Conservation (phyloP, 2,113 vertebrate species). For the Acanthochromis polyacanthus region DNA sequence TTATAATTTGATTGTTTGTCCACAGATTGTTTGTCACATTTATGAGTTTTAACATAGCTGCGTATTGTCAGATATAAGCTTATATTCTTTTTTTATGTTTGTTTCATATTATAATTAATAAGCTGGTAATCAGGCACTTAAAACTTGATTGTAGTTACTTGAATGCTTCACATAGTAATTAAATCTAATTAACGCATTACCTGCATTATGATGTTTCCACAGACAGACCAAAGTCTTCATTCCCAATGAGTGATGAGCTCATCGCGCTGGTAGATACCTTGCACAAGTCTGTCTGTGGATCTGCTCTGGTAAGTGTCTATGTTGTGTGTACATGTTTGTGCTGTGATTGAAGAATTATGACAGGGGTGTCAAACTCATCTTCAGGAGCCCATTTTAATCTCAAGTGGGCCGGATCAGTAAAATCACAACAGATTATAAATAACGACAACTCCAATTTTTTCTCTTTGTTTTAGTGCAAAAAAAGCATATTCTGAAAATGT, state of each 20-base stretch:
- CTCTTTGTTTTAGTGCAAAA: no score
- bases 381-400: no score
- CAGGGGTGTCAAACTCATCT: no score
- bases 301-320: conserved; percentile 81
- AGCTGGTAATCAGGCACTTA: no score
- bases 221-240: conserved; percentile 49
- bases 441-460: no score
- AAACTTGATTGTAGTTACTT: no score
- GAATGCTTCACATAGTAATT: no score
- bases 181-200: not conserved
- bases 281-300: conserved; percentile 82
- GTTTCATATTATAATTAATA: no score
- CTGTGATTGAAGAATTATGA: not conserved
- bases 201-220: conserved; percentile 21
- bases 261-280: conserved; percentile 82
- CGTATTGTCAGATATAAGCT: not conserved
- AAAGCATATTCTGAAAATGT: no score
- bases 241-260: conserved; percentile 78
- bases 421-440: no score
- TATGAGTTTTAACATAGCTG: not conserved
- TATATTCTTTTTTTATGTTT: no score
- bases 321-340: conserved; percentile 20
- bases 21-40: not conserved
- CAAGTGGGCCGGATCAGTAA: no score
- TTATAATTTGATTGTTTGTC: not conserved